A percentile compares a stretch with the other conserved stretches of the same genome.
Conservation (phyloP, 2,797 vertebrate genomes). For the Antrozous pallidus region DNA sequence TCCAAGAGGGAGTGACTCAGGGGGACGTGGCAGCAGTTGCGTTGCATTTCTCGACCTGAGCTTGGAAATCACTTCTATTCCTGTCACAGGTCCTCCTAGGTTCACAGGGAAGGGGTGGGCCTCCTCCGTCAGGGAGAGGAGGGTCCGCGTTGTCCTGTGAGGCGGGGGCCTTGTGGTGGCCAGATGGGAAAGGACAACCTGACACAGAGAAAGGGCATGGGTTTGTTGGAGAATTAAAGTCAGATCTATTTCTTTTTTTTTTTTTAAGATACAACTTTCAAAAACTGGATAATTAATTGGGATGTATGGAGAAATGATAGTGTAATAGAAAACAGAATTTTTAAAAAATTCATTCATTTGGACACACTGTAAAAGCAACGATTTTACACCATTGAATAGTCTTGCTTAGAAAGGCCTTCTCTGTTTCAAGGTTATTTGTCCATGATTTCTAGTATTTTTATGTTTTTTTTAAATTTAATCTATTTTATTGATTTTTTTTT, state of each 20-base stretch:
- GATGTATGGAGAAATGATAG: neutral
- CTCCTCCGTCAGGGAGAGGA: neutral
- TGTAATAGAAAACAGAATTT: neutral
- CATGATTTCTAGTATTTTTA: neutral
- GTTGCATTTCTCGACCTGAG: neutral
- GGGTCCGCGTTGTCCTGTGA: fast-evolving
- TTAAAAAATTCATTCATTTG: neutral
- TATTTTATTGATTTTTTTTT: no score
- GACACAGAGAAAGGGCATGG: neutral
- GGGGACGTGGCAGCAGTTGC: neutral
- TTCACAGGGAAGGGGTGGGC: neutral
- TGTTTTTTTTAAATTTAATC: no score
- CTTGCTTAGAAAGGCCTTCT: neutral
- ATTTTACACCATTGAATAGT: neutral
- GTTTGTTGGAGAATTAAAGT: neutral
- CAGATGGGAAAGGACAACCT: neutral
- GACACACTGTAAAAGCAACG: neutral
- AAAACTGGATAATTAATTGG: neutral
- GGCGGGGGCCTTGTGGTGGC: neutral
- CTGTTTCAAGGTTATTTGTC: neutral
- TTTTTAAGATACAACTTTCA: neutral
- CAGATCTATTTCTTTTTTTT: neutral
- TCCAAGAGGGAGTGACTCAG: neutral
- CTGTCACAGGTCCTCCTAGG: neutral
- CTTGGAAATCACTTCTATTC: neutral